Conservation (phyloP, 2,888 invertebrate species). For the Furcula furcula region DNA sequence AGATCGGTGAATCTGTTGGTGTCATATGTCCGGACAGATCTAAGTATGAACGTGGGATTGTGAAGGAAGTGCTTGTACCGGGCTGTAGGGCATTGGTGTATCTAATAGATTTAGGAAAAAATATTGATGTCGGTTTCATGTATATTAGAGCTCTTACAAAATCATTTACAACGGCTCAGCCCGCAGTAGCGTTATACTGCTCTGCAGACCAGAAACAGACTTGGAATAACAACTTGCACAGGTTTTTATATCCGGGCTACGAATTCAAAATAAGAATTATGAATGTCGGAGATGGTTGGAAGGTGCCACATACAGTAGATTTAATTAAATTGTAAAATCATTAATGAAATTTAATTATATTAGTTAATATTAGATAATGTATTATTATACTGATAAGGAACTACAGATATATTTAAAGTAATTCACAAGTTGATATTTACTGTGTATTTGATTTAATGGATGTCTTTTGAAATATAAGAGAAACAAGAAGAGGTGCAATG, state of each 20-base stretch:
- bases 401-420: too few relatives aligned
- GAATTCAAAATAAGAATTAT: slow-evolving; percentile 13
- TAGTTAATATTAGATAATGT: too few relatives aligned
- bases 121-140: background rate
- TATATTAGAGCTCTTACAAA: background rate
- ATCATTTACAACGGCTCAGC: background rate
- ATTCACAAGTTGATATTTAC: too few relatives aligned
- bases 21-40: background rate
- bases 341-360: background rate
- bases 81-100: background rate
- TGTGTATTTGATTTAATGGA: too few relatives aligned
- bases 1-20: background rate
- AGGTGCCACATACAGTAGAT: slow-evolving; percentile 11
- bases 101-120: background rate
- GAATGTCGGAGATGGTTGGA: slow-evolving; percentile 7
- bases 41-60: background rate
- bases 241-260: slow-evolving; percentile 14
- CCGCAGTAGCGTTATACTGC: slow-evolving; percentile 13
- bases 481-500: too few relatives aligned
- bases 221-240: slow-evolving; percentile 9
- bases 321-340: background rate
- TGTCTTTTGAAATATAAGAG: too few relatives aligned
- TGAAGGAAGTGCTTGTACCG: background rate
- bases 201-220: slow-evolving; percentile 6
- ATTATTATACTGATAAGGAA: too few relatives aligned